Base-by-base conservation (phyloP, 2,113 vertebrate genomes). In the Leucosticte australis region DNA sequence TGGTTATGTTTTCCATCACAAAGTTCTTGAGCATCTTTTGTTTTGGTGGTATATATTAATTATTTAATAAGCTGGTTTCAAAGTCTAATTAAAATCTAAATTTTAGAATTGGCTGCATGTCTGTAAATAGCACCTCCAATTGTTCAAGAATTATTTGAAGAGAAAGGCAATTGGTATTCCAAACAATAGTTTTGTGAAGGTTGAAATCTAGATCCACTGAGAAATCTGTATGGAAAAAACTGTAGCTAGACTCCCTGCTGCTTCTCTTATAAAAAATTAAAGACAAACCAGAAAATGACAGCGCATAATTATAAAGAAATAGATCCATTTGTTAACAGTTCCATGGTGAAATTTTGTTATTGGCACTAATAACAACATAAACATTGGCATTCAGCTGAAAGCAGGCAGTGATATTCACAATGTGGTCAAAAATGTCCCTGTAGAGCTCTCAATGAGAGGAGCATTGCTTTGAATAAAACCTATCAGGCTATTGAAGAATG, bases 231-330 rank as follows among this genome's bases (percentile, higher is more conserved):
- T 69, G 62, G 44, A 60, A 31, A 30, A 63, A 91, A 26, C 33
- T 62, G 47, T 49, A 64, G 60, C 46, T 13, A 68, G 71, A 27
- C 17, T 47, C 30, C 35, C 18, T 78, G 35, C 76, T 77, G 33
- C 28, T 89, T 78, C 30, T 68, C 26, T 57, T 81, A 64, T 35
- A 57, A 92, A 93, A 94, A 92, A 92, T 78, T 56, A 83, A 53
- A 88, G 68, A 27, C 64, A 68, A 75, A 93, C 2, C 76, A 92
- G 85, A 83, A 93, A 87, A 94, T 69, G 79, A 93, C 57, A 56
- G 44, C 31, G 39, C 21, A 42, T 79, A 83, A 94, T 95, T 88
- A 81, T 67, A 93, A 56, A 3, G 3, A 95, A 89, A 95, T 39
- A 56, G 64, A 73, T 63, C 15, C 13, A 68, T 87, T 93, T 94